Evolutionary conservation across 2,888 invertebrate species (phyloP).

Genomic region (Chrysotoxum bicinctum): DNA sequence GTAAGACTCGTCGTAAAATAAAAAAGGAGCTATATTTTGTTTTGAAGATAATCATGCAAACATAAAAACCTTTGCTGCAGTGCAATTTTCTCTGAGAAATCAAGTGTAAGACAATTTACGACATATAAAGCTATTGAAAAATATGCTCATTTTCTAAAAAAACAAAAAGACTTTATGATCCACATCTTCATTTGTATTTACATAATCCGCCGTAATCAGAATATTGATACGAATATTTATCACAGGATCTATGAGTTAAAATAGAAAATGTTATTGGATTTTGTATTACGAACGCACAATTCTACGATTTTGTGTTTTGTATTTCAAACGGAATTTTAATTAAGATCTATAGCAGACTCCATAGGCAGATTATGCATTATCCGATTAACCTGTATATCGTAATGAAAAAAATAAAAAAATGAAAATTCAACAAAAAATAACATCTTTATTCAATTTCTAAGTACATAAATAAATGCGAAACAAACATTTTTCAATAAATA

Average conservation of each 20-base stretch:
- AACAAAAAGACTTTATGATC: not conserved
- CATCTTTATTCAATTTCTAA: constrained; percentile 1
- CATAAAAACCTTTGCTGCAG: not conserved
- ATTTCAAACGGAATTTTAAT: no score
- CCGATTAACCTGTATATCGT: not conserved
- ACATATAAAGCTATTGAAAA: not conserved
- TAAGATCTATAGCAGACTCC: not conserved
- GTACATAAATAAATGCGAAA: not conserved
- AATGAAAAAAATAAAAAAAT: not conserved
- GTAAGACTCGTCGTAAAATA: not conserved
- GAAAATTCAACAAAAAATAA: not conserved
- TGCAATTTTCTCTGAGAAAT: not conserved
- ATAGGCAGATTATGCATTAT: not conserved
- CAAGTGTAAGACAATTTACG: not conserved
- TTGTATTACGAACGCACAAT: not conserved
- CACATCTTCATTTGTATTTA: not conserved
- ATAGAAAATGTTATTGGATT: not conserved
- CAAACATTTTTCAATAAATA: not conserved
- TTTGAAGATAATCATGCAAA: not conserved
- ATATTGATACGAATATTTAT: no score
- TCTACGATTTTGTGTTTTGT: not conserved
- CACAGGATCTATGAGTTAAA: no score
- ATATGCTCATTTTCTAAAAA: not conserved
- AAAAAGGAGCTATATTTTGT: not conserved
- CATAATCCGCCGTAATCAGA: not conserved